Conservation (phyloP, 2,113 vertebrate genomes). For the Pachycephala philippinensis region DNA sequence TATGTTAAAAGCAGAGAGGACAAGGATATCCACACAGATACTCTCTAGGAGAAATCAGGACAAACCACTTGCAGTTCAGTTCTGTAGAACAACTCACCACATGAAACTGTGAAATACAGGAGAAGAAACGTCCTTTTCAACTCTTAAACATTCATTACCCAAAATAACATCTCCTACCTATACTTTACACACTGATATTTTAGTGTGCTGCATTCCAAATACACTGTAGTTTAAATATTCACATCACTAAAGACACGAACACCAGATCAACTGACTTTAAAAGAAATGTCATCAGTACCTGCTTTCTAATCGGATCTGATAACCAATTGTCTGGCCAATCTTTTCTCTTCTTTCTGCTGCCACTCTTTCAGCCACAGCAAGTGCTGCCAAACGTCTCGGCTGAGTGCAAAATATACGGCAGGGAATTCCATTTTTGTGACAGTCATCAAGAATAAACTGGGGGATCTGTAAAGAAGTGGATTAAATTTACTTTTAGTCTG, state of each 20-base stretch:
- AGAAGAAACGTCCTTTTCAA: not conserved
- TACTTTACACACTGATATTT: not conserved
- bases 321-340: constrained; percentile 90
- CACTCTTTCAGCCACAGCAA: constrained; percentile 93
- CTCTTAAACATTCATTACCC: not conserved
- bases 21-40: not conserved
- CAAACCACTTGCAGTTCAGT: not conserved
- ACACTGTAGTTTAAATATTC: not conserved
- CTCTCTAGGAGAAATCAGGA: not conserved
- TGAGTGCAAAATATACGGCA: constrained; percentile 96
- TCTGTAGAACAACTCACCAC: not conserved
- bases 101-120: not conserved
- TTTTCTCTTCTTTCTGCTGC: constrained; percentile 90
- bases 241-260: not conserved
- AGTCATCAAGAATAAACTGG: constrained; percentile 93
- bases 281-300: constrained; percentile 72
- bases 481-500: not conserved
- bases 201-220: not conserved
- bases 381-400: constrained; percentile 86
- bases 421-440: constrained; percentile 76
- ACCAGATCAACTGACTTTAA: not conserved
- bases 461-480: constrained; percentile 81
- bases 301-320: constrained; percentile 94
- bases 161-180: not conserved
- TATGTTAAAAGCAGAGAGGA: not conserved